phyloP scores from a whole-genome alignment of 2,888 invertebrate species.

The Boloria selene region DNA sequence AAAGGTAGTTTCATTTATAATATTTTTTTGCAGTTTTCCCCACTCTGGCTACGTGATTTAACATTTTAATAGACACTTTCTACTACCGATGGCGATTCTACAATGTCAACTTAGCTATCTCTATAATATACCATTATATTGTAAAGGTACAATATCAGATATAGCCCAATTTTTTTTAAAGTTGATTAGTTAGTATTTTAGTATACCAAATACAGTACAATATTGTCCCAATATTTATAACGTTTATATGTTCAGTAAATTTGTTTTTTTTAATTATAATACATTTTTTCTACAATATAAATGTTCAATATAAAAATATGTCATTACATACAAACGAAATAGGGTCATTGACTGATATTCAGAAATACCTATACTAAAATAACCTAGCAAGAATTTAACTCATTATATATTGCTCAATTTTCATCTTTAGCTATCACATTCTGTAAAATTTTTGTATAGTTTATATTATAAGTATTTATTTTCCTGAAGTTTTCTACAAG shows the following conservation, averaged over 20 bases:
- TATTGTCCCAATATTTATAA: no score
- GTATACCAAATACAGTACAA: no score
- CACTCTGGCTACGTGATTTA: no score
- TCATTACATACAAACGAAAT: constrained; percentile 3
- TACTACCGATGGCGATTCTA: no score
- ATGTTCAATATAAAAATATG: no score
- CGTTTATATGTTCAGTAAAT: not conserved
- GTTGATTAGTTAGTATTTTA: no score
- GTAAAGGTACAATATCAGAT: not conserved
- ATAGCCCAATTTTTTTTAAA: not conserved
- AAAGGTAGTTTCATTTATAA: no score
- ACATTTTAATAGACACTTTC: no score
- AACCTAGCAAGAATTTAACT: constrained; percentile 14
- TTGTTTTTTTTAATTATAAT: no score
- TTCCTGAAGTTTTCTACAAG: not conserved
- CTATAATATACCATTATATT: not conserved
- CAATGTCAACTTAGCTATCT: no score
- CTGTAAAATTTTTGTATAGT: constrained; percentile 9
- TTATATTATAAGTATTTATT: not conserved
- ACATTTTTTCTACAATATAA: no score
- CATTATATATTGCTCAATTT: constrained; percentile 37
- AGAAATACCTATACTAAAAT: not conserved
- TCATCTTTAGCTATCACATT: constrained; percentile 14
- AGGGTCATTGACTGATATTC: not conserved
- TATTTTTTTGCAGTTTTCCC: no score